Conservation (phyloP, 2,888 invertebrate genomes). For the Agrochola lota region DNA sequence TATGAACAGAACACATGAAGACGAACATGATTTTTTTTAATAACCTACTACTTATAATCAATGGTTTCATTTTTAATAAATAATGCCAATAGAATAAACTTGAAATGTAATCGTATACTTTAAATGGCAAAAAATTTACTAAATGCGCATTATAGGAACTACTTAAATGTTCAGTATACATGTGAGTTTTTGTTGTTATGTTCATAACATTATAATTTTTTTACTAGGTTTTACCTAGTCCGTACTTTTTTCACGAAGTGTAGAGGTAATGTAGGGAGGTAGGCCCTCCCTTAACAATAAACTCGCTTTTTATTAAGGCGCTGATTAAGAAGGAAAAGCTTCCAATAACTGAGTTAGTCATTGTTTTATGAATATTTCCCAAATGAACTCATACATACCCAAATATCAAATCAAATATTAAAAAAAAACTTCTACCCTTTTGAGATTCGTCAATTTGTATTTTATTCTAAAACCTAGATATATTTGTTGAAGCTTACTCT, state of each 20-base stretch:
- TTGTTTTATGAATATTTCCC: not conserved
- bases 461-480: slow-evolving; percentile 56
- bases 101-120: not conserved
- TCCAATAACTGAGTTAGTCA: not conserved
- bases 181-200: not conserved
- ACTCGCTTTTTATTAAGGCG: not conserved
- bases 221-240: not conserved
- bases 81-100: not conserved
- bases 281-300: not conserved
- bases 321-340: not conserved
- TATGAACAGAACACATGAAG: no score
- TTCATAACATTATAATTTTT: not conserved
- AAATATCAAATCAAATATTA: no score
- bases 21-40: no score
- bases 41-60: no score
- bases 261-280: no score
- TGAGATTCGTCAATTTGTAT: not conserved
- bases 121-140: slow-evolving; percentile 6
- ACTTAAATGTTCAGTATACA: not conserved
- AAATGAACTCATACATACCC: not conserved
- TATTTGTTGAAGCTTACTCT: slow-evolving; percentile 20
- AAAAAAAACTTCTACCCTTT: not conserved
- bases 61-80: not conserved
- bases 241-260: not conserved
- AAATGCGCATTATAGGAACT: slow-evolving; percentile 19